Conservation (phyloP, 1,140 invertebrate species). For the Drosophila equinoxialis region DNA sequence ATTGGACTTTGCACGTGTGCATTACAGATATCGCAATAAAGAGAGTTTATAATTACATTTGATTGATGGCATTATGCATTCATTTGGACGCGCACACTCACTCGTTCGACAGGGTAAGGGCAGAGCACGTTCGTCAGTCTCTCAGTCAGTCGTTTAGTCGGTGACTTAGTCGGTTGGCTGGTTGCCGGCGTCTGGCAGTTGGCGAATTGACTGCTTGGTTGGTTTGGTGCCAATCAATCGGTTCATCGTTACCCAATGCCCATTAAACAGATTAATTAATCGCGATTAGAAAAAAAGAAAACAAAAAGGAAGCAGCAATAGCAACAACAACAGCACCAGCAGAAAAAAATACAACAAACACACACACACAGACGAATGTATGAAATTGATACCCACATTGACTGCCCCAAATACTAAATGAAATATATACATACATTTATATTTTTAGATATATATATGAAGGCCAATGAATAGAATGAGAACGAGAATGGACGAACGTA, state of each 20-base stretch:
- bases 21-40: conserved; percentile 31
- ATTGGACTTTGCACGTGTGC: conserved; percentile 22
- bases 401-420: conserved; percentile 30
- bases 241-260: conserved; percentile 46
- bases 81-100: conserved; percentile 41
- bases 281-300: conserved; percentile 62
- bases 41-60: conserved; percentile 71
- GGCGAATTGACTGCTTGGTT: conserved; percentile 8
- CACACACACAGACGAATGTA: conserved; percentile 34
- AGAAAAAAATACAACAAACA: conserved; percentile 12
- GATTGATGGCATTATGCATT: conserved; percentile 75
- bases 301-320: conserved; percentile 17
- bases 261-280: conserved; percentile 78
- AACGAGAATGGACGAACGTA: conserved; percentile 29
- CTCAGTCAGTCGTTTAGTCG: conserved; percentile 8
- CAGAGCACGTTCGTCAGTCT: conserved; percentile 16
- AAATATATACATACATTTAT: neutral
- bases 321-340: neutral
- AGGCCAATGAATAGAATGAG: neutral
- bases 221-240: conserved; percentile 52
- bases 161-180: conserved; percentile 14
- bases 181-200: conserved; percentile 11
- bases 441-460: neutral
- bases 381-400: conserved; percentile 51
- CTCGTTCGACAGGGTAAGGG: neutral